Evolutionary conservation across 2,888 invertebrate species (phyloP).

Genomic region (Myopa testacea): DNA sequence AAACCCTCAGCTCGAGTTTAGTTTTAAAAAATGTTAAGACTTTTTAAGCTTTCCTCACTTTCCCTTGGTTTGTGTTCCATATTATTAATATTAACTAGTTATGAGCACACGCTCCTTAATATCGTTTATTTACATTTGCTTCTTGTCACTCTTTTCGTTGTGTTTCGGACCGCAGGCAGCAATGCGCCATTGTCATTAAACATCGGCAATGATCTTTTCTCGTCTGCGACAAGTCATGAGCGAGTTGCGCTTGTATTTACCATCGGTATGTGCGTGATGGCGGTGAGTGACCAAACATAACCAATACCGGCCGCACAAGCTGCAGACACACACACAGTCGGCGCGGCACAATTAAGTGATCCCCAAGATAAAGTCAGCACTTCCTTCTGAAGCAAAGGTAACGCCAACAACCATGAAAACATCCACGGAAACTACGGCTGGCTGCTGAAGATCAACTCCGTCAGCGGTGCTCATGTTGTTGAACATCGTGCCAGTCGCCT

Average conservation of each 20-base stretch:
- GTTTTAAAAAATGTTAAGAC: no score
- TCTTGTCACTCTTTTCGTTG: no score
- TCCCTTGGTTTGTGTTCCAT: no score
- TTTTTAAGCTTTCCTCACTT: no score
- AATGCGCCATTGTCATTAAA: conserved; percentile 16
- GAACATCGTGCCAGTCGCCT: conserved; percentile 57
- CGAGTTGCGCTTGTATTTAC: neutral
- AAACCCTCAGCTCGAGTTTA: no score
- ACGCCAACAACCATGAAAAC: conserved; percentile 10
- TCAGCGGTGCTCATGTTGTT: conserved; percentile 30
- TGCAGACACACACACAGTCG: no score
- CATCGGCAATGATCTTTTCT: neutral
- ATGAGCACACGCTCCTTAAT: no score
- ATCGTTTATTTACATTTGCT: no score
- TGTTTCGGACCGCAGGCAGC: neutral
- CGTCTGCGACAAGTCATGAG: neutral
- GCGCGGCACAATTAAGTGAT: neutral
- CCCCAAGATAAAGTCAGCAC: neutral
- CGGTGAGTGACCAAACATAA: conserved; percentile 50
- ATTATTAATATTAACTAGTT: no score
- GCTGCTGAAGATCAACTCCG: conserved; percentile 24
- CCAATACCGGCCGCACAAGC: conserved; percentile 33
- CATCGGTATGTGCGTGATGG: neutral
- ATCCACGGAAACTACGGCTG: neutral
- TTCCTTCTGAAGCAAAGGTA: conserved; percentile 21